Base-by-base conservation (phyloP, 2,888 invertebrate genomes). In the Zygogramma bicolorata region DNA sequence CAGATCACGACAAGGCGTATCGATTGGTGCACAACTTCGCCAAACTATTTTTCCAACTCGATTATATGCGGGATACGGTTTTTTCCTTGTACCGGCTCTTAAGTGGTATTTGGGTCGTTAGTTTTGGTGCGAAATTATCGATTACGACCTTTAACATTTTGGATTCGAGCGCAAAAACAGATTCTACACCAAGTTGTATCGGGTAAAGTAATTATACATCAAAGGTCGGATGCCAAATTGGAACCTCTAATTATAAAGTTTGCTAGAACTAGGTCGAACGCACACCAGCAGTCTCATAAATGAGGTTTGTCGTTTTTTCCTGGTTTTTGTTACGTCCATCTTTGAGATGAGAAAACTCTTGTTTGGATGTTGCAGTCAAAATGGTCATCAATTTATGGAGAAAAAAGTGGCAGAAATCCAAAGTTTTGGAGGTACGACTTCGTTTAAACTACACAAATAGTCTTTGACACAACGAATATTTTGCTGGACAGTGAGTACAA, bases 61-160 rank as follows among this genome's bases (percentile, higher is more conserved):
- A 22, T 20, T 42, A 15, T 25, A 61, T 66, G 66, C 66, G 57
- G 38, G 40, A 40, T 57, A 61, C n/a, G 66, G 59, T 69, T 62
- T 63, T 67, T 66, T 70, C 66, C 67, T 71, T 73, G 77, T 77
- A 75, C 77, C 77, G 63, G 68, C 63, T 70, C 72, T 69, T 66
- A 77, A 71, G 73, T 77, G 77, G 77, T 77, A 77, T 77, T 74
- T 75, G 65, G 77, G 77, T 75, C 77, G 65, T 70, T 58, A 71
- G 68, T 65, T 49, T 65, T 71, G 67, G 67, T 65, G 70, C 58
- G 58, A 70, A 63, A 31, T 46, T 71, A 74, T 77, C 40, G 77
- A 77, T 75, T 74, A 13, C 22, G 53, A 60, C 60, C 68, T 68
- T 71, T 53, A n/a, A n/a, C 53, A 53, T 53, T 53, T 53, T 27